A percentile compares a stretch with the other conserved stretches of the same genome.
phyloP scores from a whole-genome alignment of 1,140 invertebrate species.

The Drosophila jambulina region DNA sequence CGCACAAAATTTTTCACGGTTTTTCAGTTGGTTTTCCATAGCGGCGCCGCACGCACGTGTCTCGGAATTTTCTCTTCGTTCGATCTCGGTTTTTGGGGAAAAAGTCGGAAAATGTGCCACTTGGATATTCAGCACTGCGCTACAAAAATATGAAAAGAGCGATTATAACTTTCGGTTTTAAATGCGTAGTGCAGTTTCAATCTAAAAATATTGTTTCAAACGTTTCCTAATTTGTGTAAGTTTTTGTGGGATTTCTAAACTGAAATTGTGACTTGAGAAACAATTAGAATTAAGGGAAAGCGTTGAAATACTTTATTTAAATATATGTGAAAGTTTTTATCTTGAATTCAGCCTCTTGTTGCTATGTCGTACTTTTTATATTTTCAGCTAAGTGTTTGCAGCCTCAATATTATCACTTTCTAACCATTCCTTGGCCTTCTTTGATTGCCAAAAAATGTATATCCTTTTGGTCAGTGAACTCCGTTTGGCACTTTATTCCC shows the following conservation, averaged over 20 bases:
- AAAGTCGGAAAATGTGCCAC: constrained; percentile 30
- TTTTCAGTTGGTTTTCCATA: constrained; percentile 77
- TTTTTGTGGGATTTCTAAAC: not conserved
- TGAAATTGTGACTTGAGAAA: not conserved
- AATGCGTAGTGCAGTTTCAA: not conserved
- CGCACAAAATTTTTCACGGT: constrained; percentile 30
- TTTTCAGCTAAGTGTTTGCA: constrained; percentile 3
- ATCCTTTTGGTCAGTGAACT: constrained; percentile 17
- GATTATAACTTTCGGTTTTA: not conserved
- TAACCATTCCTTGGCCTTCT: constrained; percentile 1
- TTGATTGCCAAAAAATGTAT: not conserved
- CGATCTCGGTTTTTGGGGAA: constrained; percentile 5
- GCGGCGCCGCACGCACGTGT: constrained; percentile 76
- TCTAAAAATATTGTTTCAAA: constrained; percentile 2
- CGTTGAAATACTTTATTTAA: not conserved
- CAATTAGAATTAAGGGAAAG: too few species aligned
- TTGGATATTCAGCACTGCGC: constrained; percentile 12
- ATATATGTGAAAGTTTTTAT: not conserved
- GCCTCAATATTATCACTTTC: not conserved
- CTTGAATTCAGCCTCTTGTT: too few species aligned
- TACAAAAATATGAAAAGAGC: constrained; percentile 9
- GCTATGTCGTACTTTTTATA: not conserved
- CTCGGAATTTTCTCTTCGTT: constrained; percentile 52
- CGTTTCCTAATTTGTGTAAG: constrained; percentile 13
- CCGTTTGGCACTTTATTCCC: constrained; percentile 13